Base-by-base conservation (phyloP, 2,113 vertebrate genomes). In the Sapajus apella region DNA sequence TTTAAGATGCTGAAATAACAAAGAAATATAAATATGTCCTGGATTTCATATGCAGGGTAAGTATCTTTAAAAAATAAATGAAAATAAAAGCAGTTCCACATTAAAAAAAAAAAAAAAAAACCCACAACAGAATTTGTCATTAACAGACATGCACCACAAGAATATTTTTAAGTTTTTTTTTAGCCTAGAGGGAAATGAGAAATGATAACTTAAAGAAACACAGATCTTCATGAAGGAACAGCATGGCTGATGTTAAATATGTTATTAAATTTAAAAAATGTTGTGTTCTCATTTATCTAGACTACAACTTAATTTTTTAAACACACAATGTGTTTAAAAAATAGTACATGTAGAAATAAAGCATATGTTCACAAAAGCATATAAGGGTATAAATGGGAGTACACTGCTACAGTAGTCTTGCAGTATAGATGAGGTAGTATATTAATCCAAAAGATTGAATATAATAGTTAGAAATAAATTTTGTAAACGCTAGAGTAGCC, bases 401-500 rank as follows among this genome's bases (percentile, higher is more conserved):
- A 77, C 12, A 17, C 72, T 40, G 8, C 3, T 55, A 5, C 8
- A 55, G 25, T 13, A 27, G 79, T 56, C 35, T 35, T 56, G 68
- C 47, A 45, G 16, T 79, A 45, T 2, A 68, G 6, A 40, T 37
- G 1, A 32, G 2, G 18, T 43, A 2, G 20, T 35, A 70, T 25
- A 35, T n/a, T 23, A 72, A 58, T 56, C 55, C 20, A n/a, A 55
- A 70, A 70, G 14, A 79, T 20, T 55, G 45, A 20, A 14, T 35
- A 18, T 55, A 56, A 7, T 68, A n/a, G 1, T 45, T 27, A 40
- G 50, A 5, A 23, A 45, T 40, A 6, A 23, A 58, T 18, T 56
- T 6, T 47, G 4, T 35, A 47, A 58, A 30, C 0, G 14, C 5
- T 3, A 56, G 0, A 81, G 32, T 58, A 32, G 14, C 2, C 11